Evolutionary conservation across 1,140 invertebrate species (phyloP), one percentile per base, ranked within the genome.

Genomic region (Drosophila persimilis): DNA sequence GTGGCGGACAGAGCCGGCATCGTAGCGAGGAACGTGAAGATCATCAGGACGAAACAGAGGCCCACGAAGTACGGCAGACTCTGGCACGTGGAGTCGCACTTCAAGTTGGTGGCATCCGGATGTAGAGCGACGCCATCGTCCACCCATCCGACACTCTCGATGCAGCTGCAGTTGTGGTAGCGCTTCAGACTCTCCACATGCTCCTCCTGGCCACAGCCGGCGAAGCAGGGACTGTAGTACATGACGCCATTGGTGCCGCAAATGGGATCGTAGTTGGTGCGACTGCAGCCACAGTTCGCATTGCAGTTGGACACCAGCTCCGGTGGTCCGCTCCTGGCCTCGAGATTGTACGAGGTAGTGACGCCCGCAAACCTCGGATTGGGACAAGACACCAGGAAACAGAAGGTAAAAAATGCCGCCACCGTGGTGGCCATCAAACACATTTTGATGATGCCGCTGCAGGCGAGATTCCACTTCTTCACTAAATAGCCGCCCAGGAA

Each of bases 151-250:
- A 69, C 55, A 29, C 24, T 39, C 3, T 29, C 53, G 13, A 93
- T 90, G 69, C 95, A 95, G 3, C 81, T 91, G 77, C 94, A 95
- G 45, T 94, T 91, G 6, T 84, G 80, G 77, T 94, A 95, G 65
- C 43, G 80, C 71, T 46, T 92, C 85, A 73, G 31, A 3, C 51
- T 76, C 8, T 69, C 72, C 17, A 76, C 74, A 11, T 89, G 85
- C 6, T 86, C 77, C 65, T 93, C 93, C 35, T 89, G 50, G 15
- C 91, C 91, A 91, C 97, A 97, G 29, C 96, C 97, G 1, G 97
- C 97, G 92, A 95, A 94, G 89, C 96, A 97, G 0, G 96, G 95
- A 39, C 96, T 97, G 91, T 95, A 97, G 90, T 97, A 97, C 73
- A 95, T 95, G 22, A 96, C 92, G 22, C 95, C 95, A 92, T 97